Base-by-base conservation (phyloP, 92 coral and sea anemone species). In the Phenganax subtilis region DNA sequence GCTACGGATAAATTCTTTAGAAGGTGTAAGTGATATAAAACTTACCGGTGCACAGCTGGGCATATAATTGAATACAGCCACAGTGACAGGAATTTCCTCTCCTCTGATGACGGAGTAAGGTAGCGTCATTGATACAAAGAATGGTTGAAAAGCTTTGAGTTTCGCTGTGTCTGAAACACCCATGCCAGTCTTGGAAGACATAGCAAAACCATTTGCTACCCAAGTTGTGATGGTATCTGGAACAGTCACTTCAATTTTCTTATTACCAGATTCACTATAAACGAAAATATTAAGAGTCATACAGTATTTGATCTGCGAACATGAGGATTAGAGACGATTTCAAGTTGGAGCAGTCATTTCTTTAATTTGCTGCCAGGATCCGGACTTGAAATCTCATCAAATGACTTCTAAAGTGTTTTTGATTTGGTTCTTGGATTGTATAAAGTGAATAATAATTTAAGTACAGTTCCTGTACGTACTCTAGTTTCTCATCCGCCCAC, bases 51-150 rank as follows among this genome's bases (percentile, higher is more conserved):
- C 81, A 72, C 98, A 94, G 61, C 86, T 82, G 58, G 85, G 80
- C 92, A 90, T 77, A 72, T 94, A 94, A 88, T 94, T 94, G 59
- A 94, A 94, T 75, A 92, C 97, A 12, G 97, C 88, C 2, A 91
- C 78, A 47, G 80, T 85, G 17, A 94, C 86, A 76, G 96, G 88
- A 60, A 94, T 89, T 85, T 90, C 92, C 78, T 94, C 98, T 52
- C 92, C 98, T 73, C 98, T 88, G 58, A 94, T 94, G 31, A 94
- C 90, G 2, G 97, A 94, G 86, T 94, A 94, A 29, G 98, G 98
- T 3, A 92, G 88, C 16, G 97, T 94, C 52, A 92, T 83, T 14
- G 91, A 89, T 55, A 94, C 92, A 72, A 94, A 94, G 92, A 91
- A 94, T 0, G 97, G 92, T 75, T 90, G 91, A 72, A 90, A 94